Evolutionary conservation across 2,797 vertebrate genomes (phyloP).

Genomic region (Gouania willdenowi): DNA sequence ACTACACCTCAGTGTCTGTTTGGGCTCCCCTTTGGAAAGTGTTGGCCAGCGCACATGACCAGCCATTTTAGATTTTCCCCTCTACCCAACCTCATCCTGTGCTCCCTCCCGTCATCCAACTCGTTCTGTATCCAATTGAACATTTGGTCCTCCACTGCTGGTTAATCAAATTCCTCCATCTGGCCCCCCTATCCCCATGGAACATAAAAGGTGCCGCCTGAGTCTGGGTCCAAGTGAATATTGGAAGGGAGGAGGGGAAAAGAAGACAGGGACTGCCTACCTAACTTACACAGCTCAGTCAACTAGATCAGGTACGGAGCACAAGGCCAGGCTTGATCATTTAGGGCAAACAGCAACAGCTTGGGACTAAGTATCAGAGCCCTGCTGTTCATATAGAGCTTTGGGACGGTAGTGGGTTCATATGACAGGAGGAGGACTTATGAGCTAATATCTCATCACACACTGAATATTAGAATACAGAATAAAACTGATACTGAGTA

Average conservation of each 20-base stretch:
- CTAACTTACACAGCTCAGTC: slow-evolving; percentile 91
- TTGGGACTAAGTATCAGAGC: slow-evolving; percentile 71
- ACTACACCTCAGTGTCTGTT: slow-evolving; percentile 98
- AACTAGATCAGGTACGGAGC: slow-evolving; percentile 80
- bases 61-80: slow-evolving; percentile 99
- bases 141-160: slow-evolving; percentile 99
- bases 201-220: slow-evolving; percentile 97
- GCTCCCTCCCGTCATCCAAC: slow-evolving; percentile 93
- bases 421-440: slow-evolving; percentile 74
- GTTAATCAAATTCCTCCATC: slow-evolving; percentile 99
- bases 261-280: slow-evolving; percentile 87
- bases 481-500: slow-evolving; percentile 56
- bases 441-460: slow-evolving; percentile 73
- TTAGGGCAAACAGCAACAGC: slow-evolving; percentile 73
- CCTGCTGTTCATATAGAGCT: slow-evolving; percentile 72
- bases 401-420: slow-evolving; percentile 61
- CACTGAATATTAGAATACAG: slow-evolving; percentile 67
- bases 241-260: slow-evolving; percentile 85
- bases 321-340: slow-evolving; percentile 62
- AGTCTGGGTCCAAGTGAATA: slow-evolving; percentile 96
- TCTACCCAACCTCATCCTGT: slow-evolving; percentile 90
- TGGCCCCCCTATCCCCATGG: slow-evolving; percentile 92
- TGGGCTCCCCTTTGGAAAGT: slow-evolving; percentile 98
- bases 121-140: slow-evolving; percentile 99
- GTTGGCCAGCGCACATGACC: slow-evolving; percentile 95